phyloP scores from a whole-genome alignment of 2,888 invertebrate genomes.

The Lasioglossum malachurum region DNA sequence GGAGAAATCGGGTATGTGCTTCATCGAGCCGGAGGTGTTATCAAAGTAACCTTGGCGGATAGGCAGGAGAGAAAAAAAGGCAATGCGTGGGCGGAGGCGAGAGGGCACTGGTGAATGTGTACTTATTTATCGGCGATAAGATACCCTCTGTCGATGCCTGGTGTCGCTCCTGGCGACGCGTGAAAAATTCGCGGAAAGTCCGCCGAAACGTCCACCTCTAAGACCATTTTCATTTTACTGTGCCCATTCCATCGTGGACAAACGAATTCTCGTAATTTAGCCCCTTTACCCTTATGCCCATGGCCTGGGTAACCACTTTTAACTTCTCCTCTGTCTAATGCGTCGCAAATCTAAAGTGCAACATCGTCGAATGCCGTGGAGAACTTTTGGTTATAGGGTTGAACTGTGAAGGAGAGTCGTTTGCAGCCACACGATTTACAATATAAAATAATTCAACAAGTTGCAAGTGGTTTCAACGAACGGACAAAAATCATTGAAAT shows the following conservation, averaged over 20 bases:
- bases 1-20: constrained; percentile 19
- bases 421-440: no score
- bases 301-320: no score
- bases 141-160: constrained; percentile 59
- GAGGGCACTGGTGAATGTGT: constrained; percentile 70
- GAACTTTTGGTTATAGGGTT: no score
- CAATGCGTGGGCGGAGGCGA: constrained; percentile 53
- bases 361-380: no score
- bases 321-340: no score
- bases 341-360: no score
- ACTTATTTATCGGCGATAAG: constrained; percentile 76
- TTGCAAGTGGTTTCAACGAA: no score
- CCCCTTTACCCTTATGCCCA: no score
- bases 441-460: not conserved
- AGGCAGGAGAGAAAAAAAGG: constrained; percentile 56
- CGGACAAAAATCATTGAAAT: not conserved
- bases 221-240: not conserved
- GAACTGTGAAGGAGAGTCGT: not conserved
- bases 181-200: not conserved
- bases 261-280: not conserved
- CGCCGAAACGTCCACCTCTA: not conserved
- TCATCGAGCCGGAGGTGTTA: constrained; percentile 59
- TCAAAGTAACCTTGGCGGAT: constrained; percentile 69
- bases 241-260: not conserved
- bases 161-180: constrained; percentile 19